A percentile compares a stretch with the other conserved stretches of the same genome.
These are phyloP conservation scores for Malurus leucopterus DNA, from an alignment of 2,797 vertebrate species.

Conservation along the genomic window DNA sequence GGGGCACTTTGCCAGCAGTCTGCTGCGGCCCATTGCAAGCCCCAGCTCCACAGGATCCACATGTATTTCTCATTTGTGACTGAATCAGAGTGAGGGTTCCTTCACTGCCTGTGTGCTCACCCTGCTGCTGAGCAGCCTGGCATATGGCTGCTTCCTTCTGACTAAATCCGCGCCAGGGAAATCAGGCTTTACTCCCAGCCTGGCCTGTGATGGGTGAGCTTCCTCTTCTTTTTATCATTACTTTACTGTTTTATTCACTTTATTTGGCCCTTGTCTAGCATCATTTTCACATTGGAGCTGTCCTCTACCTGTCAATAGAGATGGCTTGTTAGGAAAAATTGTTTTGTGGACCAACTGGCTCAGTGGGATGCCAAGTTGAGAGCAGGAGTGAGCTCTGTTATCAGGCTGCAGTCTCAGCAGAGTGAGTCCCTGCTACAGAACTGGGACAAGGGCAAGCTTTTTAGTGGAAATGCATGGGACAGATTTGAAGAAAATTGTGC, in stretches of 20 bases:
- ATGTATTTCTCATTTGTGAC: background rate
- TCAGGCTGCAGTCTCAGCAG: background rate
- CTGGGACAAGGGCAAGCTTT: background rate
- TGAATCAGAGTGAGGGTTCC: background rate
- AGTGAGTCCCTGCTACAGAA: background rate
- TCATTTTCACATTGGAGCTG: background rate
- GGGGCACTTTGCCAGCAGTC: background rate
- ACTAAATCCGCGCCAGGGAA: background rate
- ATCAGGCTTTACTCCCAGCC: background rate
- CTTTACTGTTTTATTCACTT: background rate
- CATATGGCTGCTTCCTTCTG: rapidly evolving
- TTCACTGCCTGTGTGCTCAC: background rate
- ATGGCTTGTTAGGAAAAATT: background rate
- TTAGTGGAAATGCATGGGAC: background rate
- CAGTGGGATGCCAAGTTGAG: background rate
- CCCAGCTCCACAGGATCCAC: background rate
- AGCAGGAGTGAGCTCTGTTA: background rate
- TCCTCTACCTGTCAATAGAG: background rate
- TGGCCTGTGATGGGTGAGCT: background rate
- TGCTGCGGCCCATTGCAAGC: background rate
- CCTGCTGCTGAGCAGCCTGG: rapidly evolving
- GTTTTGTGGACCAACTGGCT: background rate
- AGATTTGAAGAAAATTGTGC: background rate
- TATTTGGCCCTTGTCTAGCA: background rate
- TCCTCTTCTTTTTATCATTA: background rate